Evolutionary conservation across 2,888 invertebrate species (phyloP), one percentile per base, ranked within the genome.

Genomic region (Pterobdella sp.): DNA sequence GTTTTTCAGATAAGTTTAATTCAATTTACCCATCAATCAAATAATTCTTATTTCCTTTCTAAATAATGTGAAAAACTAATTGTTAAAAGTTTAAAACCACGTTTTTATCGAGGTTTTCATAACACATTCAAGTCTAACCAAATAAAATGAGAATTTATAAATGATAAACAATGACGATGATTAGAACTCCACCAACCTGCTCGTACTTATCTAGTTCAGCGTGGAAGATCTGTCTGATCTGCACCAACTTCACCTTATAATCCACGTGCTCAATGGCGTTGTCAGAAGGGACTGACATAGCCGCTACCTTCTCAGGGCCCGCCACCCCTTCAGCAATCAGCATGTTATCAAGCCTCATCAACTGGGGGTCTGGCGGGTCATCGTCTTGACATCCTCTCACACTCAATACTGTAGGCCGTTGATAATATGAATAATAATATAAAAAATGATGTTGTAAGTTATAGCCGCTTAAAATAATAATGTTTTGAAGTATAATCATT

Each of bases 271-370:
- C 98, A 85, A 94, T 94, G 78, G 91, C 78, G 70, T 77, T 78
- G 74, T 82, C 82, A 32, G 65, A 34, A 4, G 34, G 49, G 22
- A 63, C 63, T 18, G 81, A 80, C 70, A 92, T 92, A 0, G 81
- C 81, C 0, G 79, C 82, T 52, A 79, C 84, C 76, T 83, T 83
- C 75, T 84, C 84, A 29, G 84, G 84, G 0, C 84, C 84, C 0
- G 84, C 82, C 29, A 84, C 84, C 36, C 98, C 97, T 85, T 98
- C 98, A 0, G 98, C 97, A 71, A 87, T 85, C 82, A 97, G 86
- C 98, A 98, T 98, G 86, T 98, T 98, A 86, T 98, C 97, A 83
- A 98, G 85, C 77, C 98, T 88, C 96, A 98, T 96, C 81, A 98
- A 86, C 84, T 96, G 96, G 7, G 96, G 95, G 86, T 97, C 96